Percentiles rank a stretch among this genome's conserved stretches.
phyloP scores from a whole-genome alignment of 2,888 invertebrate species.

The Nycteola revayana region DNA sequence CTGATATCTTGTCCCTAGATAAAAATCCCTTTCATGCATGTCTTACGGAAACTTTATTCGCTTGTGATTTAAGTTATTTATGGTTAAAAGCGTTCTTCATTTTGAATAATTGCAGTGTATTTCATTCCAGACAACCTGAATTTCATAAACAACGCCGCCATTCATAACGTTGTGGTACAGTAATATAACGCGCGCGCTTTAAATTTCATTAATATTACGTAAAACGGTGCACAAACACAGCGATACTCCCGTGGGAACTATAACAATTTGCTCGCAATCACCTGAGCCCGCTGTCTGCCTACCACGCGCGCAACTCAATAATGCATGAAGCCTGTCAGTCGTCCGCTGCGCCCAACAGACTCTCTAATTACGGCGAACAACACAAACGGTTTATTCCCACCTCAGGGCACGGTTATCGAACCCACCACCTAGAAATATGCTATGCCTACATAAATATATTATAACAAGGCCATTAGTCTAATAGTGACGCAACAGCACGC shows the following conservation, averaged over 20 bases:
- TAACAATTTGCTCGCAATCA: slow-evolving; percentile 62
- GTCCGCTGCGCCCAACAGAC: slow-evolving; percentile 49
- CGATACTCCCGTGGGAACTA: slow-evolving; percentile 62
- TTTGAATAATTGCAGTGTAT: too few species aligned
- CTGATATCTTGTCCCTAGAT: too few species aligned
- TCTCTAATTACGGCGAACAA: slow-evolving; percentile 60
- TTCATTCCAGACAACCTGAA: slow-evolving; percentile 9
- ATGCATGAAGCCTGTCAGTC: slow-evolving; percentile 59
- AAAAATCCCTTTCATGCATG: too few species aligned
- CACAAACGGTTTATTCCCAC: slow-evolving; percentile 63
- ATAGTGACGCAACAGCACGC: slow-evolving; percentile 55
- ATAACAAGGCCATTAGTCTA: slow-evolving; percentile 58
- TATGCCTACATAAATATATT: slow-evolving; percentile 45
- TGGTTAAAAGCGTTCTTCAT: too few species aligned
- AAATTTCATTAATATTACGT: slow-evolving; percentile 37
- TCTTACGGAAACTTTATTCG: too few species aligned
- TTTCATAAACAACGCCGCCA: slow-evolving; percentile 1
- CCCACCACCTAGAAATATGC: slow-evolving; percentile 46
- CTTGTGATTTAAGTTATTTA: too few species aligned
- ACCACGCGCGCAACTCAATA: slow-evolving; percentile 59
- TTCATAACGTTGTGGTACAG: slow-evolving; percentile 10
- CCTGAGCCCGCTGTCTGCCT: slow-evolving; percentile 42
- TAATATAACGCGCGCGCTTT: slow-evolving; percentile 10
- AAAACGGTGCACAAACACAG: slow-evolving; percentile 38
- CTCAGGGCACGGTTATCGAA: slow-evolving; percentile 66